Percentiles rank a stretch among this genome's conserved stretches.
Conservation (phyloP, 2,888 invertebrate species). For the Eucera pruinosa region DNA sequence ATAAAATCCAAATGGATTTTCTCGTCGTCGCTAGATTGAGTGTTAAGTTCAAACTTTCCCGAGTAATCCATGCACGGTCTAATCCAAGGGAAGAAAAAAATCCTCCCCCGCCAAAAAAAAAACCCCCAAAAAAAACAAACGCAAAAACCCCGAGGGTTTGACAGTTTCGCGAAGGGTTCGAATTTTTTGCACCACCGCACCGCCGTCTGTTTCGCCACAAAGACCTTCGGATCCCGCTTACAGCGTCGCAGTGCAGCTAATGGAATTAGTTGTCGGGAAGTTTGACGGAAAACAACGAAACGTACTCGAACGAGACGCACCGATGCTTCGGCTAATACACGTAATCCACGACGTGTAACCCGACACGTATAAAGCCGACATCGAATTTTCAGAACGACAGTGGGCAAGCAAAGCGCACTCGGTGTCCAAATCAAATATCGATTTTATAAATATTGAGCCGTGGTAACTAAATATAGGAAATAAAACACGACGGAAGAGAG, state of each 20-base stretch:
- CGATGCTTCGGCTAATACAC: constrained; percentile 7
- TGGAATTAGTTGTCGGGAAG: constrained; percentile 18
- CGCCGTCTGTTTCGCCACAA: not conserved
- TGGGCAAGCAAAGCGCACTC: no score
- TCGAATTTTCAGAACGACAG: constrained; percentile 14
- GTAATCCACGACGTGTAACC: constrained; percentile 23
- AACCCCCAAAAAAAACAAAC: no score
- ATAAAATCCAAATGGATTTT: no score
- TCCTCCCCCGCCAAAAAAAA: not conserved
- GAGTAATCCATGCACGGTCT: no score
- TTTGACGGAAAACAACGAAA: constrained; percentile 4
- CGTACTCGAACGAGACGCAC: constrained; percentile 4
- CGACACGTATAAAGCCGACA: constrained; percentile 12
- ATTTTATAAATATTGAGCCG: constrained; percentile 40
- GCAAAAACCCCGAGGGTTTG: no score
- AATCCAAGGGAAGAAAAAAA: no score
- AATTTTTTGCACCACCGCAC: not conserved
- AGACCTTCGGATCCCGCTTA: not conserved
- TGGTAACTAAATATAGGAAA: constrained; percentile 24
- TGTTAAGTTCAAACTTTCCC: no score
- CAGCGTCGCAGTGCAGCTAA: not conserved
- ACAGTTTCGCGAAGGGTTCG: no score
- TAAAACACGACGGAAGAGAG: not conserved
- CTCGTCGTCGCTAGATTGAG: no score
- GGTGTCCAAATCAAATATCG: constrained; percentile 43